Base-by-base conservation (phyloP, 2,888 invertebrate genomes). In the Callyntrura sp. region DNA sequence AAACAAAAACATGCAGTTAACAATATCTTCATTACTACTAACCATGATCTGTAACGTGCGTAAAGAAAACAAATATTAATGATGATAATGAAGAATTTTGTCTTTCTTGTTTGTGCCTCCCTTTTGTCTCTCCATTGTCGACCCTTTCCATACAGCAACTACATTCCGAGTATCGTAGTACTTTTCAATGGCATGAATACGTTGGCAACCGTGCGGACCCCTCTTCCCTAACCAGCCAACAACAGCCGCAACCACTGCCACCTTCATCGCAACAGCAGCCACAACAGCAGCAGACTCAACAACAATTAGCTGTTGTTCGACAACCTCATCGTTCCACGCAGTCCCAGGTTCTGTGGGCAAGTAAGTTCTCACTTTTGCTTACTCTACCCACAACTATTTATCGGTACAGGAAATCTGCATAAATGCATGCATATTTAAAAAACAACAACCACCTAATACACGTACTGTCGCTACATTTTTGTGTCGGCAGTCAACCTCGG, bases 151-250 rank as follows among this genome's bases (percentile, higher is more conserved):
- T 35, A 82, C 94, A 94, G 93, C 96, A 98, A 97, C 97, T 98
- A 96, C 98, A 98, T 96, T 98, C 98, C 95, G 98, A 98, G 95
- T 98, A 98, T 95, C 96, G 98, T 96, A 98, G 98, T 96, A 98
- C 98, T 94, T 98, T 98, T 96, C 96, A 97, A 96, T 98, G 98
- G 98, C 98, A 98, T 96, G 98, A 98, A 95, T 97, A 97, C 96
- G 97, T 97, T 94, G 97, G 97, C 92, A 95, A 90, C 79, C 90
- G 90, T 70, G 89, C 90, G 60, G 90, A 91, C 60, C 90, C 91
- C 43, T 90, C 94, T 95, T 92, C 95, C 95, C 92, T 95, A 95
- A 93, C 96, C 96, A 95, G 97, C 96, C 95, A 96, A 95, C 91
- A 89, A 23, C 92, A 91, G 73, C 92, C 97, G 93, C 95, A 94